Evolutionary conservation across 2,113 vertebrate species (phyloP).

Genomic region (Noctilio leporinus): DNA sequence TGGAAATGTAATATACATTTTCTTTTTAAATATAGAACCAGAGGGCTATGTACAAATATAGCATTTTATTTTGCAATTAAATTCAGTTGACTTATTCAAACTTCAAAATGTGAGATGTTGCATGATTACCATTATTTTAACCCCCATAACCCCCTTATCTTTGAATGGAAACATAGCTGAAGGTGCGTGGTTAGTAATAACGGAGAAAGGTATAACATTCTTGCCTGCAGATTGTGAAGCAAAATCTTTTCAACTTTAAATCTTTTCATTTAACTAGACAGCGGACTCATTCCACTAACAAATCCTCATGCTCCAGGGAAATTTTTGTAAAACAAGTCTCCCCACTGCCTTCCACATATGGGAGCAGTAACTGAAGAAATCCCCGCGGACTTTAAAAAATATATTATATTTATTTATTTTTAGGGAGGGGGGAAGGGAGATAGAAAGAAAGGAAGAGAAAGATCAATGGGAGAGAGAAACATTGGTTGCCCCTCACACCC

Average conservation of each 20-base stretch:
- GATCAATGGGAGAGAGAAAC: no score
- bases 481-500: no score
- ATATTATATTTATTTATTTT: no score
- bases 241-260: background rate
- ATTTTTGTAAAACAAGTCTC: background rate
- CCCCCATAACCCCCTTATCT: background rate
- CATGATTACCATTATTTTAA: slow-evolving; percentile 39
- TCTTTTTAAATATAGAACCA: slow-evolving; percentile 28
- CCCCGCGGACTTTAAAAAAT: fast-evolving
- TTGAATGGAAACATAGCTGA: slow-evolving; percentile 33
- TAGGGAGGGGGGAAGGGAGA: no score
- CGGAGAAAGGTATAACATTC: background rate
- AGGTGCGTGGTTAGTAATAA: background rate
- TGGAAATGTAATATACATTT: slow-evolving; percentile 31
- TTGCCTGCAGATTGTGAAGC: background rate
- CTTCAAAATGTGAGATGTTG: slow-evolving; percentile 37
- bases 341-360: background rate
- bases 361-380: background rate
- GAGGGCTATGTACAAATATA: background rate
- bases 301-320: background rate
- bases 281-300: background rate
- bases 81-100: slow-evolving; percentile 53
- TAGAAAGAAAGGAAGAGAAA: no score
- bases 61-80: slow-evolving; percentile 59
- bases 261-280: background rate